A percentile compares a stretch with the other conserved stretches of the same genome.
These are phyloP conservation scores for Heloderma charlesbogerti DNA, from an alignment of 2,113 vertebrate genomes.

Conservation along the genomic window DNA sequence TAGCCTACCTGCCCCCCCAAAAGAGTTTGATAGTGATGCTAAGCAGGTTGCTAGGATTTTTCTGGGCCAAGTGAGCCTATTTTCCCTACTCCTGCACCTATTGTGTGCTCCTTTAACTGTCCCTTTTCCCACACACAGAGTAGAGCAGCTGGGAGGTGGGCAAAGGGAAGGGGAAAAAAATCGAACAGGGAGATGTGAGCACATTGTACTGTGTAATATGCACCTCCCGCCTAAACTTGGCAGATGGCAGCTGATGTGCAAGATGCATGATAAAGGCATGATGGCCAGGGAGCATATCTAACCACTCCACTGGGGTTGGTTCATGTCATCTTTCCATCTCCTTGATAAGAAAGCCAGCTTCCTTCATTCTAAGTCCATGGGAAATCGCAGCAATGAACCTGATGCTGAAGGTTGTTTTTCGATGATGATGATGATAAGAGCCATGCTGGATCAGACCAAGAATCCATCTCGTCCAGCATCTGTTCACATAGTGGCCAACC, in stretches of 20 bases:
- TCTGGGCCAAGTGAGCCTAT: background rate
- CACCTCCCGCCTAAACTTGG: background rate
- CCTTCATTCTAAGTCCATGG: background rate
- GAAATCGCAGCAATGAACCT: constrained; percentile 25
- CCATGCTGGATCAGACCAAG: too few species aligned
- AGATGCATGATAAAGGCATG: background rate
- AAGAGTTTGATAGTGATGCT: background rate
- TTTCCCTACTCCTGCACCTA: background rate
- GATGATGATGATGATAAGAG: too few species aligned
- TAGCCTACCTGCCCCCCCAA: background rate
- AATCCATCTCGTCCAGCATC: too few species aligned
- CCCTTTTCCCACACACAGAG: background rate
- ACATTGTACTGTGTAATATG: background rate
- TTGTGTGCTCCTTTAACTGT: background rate
- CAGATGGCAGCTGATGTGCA: background rate
- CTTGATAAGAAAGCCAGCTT: background rate
- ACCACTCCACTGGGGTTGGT: background rate
- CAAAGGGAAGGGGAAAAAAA: background rate
- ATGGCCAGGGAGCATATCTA: background rate
- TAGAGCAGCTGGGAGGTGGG: background rate
- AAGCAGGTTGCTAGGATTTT: background rate
- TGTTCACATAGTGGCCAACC: too few species aligned
- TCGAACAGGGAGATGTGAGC: background rate
- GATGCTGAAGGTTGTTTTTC: constrained; percentile 6
- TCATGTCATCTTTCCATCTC: background rate